These are phyloP conservation scores for Pseudomugil gertrudae DNA, from an alignment of 2,797 vertebrate genomes.

Conservation along the genomic window DNA sequence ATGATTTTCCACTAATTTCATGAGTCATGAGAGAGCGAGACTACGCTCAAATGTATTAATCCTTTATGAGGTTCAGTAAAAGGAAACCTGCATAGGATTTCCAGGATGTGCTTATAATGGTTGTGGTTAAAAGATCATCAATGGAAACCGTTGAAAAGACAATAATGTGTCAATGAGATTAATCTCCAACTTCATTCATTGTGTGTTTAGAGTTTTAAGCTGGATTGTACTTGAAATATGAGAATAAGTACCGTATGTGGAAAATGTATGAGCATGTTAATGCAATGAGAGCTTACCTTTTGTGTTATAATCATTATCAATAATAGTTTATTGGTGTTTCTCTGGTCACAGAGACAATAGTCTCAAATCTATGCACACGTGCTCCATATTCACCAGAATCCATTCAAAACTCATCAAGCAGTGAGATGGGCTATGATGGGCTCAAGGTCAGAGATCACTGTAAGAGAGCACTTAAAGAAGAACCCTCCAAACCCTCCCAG, in stretches of 20 bases:
- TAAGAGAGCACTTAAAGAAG: constrained; percentile 40
- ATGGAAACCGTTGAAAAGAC: not conserved
- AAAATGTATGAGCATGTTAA: not conserved
- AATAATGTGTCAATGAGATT: not conserved
- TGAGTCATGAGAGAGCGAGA: not conserved
- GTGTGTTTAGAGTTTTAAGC: not conserved
- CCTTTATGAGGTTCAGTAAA: not conserved
- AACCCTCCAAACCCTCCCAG: not conserved
- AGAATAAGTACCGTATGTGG: not conserved
- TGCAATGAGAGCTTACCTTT: not conserved
- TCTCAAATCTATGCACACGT: not conserved
- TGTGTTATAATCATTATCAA: not conserved
- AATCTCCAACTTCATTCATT: not conserved
- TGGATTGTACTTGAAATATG: not conserved
- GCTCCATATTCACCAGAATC: not conserved
- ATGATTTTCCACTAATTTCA: constrained; percentile 13
- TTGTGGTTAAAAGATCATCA: not conserved
- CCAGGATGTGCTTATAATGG: not conserved
- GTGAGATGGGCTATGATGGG: constrained; percentile 17
- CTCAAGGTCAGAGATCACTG: constrained; percentile 45
- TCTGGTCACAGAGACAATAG: not conserved
- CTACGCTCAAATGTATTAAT: not conserved
- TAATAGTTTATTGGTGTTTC: not conserved
- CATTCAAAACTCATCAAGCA: not conserved
- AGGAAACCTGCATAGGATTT: not conserved